Conservation (phyloP, 2,797 vertebrate genomes). For the Gymnopithys bicolor region DNA sequence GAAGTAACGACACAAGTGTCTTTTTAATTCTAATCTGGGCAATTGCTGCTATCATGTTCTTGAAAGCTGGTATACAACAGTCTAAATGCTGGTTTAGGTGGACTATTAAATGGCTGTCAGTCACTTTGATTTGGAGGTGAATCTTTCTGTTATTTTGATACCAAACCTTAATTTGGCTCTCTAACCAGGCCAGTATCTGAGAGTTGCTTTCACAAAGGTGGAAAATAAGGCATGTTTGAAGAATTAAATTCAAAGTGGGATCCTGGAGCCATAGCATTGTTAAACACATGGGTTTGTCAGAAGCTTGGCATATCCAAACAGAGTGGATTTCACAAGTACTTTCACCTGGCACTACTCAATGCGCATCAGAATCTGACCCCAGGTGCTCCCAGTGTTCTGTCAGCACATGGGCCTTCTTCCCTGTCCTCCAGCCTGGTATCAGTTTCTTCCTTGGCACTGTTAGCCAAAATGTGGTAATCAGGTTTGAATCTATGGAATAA, state of each 20-base stretch:
- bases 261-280: background rate
- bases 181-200: background rate
- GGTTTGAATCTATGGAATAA: background rate
- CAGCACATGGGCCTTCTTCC: background rate
- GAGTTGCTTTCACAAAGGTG: background rate
- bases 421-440: background rate
- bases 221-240: background rate
- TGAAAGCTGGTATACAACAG: background rate
- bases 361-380: background rate
- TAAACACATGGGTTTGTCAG: background rate
- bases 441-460: background rate
- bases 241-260: background rate
- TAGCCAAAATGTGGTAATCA: background rate
- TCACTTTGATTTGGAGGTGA: background rate
- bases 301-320: background rate
- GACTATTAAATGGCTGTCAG: background rate
- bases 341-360: background rate
- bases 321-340: background rate
- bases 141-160: background rate
- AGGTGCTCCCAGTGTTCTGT: background rate
- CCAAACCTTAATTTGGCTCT: background rate
- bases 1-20: background rate
- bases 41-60: background rate
- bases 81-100: background rate
- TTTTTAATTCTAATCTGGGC: background rate